Evolutionary conservation across 2,888 invertebrate genomes (phyloP).

Genomic region (Nipponacmea schrenckii): DNA sequence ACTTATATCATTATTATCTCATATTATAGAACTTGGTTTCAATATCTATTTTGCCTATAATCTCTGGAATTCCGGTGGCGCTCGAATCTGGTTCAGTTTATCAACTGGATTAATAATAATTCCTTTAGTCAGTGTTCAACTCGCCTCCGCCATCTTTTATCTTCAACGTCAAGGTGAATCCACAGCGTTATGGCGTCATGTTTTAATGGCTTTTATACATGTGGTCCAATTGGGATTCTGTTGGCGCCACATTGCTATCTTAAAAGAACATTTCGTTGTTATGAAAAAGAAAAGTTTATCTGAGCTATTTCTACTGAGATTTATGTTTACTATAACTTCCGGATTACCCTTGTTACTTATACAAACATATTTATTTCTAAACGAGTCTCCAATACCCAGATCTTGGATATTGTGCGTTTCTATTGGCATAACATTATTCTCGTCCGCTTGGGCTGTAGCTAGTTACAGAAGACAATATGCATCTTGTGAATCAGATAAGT

Average conservation of each 20-base stretch:
- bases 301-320: conserved; percentile 79
- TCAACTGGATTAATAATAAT: conserved; percentile 78
- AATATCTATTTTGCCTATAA: conserved; percentile 71
- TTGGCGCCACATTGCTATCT: conserved; percentile 81
- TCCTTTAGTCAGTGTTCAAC: conserved; percentile 77
- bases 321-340: conserved; percentile 88
- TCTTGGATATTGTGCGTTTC: conserved; percentile 74
- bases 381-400: conserved; percentile 44
- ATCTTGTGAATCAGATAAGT: conserved; percentile 70
- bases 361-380: conserved; percentile 79
- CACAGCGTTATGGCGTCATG: conserved; percentile 42
- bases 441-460: conserved; percentile 89
- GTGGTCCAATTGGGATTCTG: conserved; percentile 69
- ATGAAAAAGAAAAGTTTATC: conserved; percentile 84
- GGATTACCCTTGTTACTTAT: conserved; percentile 88
- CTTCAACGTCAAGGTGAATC: conserved; percentile 42
- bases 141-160: conserved; percentile 69
- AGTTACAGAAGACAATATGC: conserved; percentile 79
- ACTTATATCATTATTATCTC: conserved; percentile 42
- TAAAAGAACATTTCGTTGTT: conserved; percentile 84
- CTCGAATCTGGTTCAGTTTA: conserved; percentile 74
- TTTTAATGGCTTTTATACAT: conserved; percentile 75
- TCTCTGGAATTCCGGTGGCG: conserved; percentile 58
- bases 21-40: conserved; percentile 45
- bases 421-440: conserved; percentile 83